phyloP scores from a whole-genome alignment of 2,888 invertebrate genomes.

The Drosophila robusta region DNA sequence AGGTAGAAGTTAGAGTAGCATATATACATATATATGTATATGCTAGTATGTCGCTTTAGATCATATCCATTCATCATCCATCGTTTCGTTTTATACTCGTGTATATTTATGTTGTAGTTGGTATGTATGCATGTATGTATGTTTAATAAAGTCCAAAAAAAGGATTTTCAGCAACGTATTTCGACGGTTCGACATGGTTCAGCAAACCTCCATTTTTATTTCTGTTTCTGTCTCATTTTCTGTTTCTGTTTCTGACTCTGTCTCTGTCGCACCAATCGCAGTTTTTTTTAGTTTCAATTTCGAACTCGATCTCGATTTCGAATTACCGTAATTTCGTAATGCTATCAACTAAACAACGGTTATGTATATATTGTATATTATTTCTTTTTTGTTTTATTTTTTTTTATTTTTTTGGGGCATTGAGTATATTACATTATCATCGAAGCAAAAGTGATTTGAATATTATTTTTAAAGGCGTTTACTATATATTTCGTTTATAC shows the following conservation, averaged over 20 bases:
- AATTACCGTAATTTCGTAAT: conserved; percentile 39
- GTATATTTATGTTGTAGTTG: conserved; percentile 19
- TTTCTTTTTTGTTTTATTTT: conserved; percentile 11
- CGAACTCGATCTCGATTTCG: conserved; percentile 20
- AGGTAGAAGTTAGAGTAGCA: conserved; percentile 11
- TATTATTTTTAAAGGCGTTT: conserved; percentile 71
- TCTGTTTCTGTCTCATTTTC: conserved; percentile 9
- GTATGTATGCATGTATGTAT: conserved; percentile 49
- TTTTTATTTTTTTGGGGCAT: conserved; percentile 49
- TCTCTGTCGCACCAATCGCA: conserved; percentile 77
- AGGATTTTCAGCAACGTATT: conserved; percentile 74
- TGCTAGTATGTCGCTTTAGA: conserved; percentile 5
- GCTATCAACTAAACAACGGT: conserved; percentile 74
- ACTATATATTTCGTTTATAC: conserved; percentile 72
- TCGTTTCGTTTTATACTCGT: conserved; percentile 21
- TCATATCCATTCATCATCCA: conserved; percentile 21
- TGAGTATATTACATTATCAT: conserved; percentile 79
- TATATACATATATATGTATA: conserved; percentile 8
- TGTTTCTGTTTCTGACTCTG: conserved; percentile 42
- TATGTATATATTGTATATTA: conserved; percentile 33
- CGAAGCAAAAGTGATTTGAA: conserved; percentile 76
- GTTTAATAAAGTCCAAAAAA: conserved; percentile 63
- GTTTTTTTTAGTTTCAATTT: conserved; percentile 40
- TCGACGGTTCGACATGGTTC: conserved; percentile 76
- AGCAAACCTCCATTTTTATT: conserved; percentile 63